Evolutionary conservation across 2,888 invertebrate species (phyloP), one percentile per base, ranked within the genome.

Genomic region (Sarcophaga subvicina): DNA sequence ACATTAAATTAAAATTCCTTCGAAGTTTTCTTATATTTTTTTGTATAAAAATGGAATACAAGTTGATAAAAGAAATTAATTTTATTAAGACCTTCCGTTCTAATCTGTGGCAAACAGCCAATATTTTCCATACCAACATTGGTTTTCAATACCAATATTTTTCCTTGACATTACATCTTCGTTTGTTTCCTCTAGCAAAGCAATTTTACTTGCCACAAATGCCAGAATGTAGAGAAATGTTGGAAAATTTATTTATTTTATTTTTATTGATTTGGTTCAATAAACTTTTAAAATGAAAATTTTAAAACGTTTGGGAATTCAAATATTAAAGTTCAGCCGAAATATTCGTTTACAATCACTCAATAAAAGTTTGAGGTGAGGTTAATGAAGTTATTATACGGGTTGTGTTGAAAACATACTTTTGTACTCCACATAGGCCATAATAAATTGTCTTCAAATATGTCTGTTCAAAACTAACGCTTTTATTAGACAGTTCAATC

Each of bases 1-100:
- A 72, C 77, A 79, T 69, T 63, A 79, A 73, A 83, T 75, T 79
- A 75, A 79, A 79, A 83, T 75, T 79, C 47, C 25, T 69, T 62
- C 25, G 37, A 66, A 45, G 60, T 70, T 76, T 73, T 20, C 6
- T 73, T 37, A 22, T 22, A 45, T 47, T 47, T 17, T 63, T 47
- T 71, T 60, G 14, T 12, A 2, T 59, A 60, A 49, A 27, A 25
- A 25, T 6, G 4, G 14, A 60, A 62, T 22, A 4, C 0, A 22
- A 67, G n/a, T 25, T 27, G 1, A 49, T 49, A 49, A 60, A 72
- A 60, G 47, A 77, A 5, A 79, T 79, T 22, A 22, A 22, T 22
- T 22, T 22, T 22, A 22, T 22, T 73, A 73, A 83, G 62, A 79
- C n/a, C 27, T 0, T 37, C 37, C 45, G 10, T 54, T 49, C 49